Percentiles rank a stretch among this genome's conserved stretches.
These are phyloP conservation scores for Helicoverpa zea DNA, from an alignment of 1,140 invertebrate genomes.

Conservation along the genomic window DNA sequence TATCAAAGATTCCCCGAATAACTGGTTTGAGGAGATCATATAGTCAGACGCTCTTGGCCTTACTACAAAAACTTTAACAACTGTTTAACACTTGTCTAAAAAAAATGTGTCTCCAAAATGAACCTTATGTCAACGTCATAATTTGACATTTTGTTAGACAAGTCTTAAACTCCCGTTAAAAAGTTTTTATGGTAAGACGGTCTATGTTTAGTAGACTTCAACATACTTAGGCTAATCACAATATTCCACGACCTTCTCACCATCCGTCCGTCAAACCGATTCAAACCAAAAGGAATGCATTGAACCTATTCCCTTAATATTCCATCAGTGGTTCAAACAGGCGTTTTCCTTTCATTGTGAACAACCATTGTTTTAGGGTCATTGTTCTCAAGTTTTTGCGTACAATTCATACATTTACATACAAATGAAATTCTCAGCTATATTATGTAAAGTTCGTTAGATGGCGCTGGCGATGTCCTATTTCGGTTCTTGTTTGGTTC, in stretches of 20 bases:
- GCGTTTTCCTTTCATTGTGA: conserved; percentile 43
- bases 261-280: neutral
- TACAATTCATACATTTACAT: conserved; percentile 43
- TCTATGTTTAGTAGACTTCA: no score
- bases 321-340: neutral
- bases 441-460: conserved; percentile 1
- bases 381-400: conserved; percentile 34
- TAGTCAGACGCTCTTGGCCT: no score
- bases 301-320: conserved; percentile 33
- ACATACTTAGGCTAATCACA: no score
- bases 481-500: neutral
- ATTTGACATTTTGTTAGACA: no score
- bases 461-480: conserved; percentile 27
- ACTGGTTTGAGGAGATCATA: no score
- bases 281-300: conserved; percentile 4
- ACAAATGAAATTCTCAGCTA: conserved; percentile 40
- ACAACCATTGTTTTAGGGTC: conserved; percentile 30
- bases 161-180: no score
- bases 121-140: no score
- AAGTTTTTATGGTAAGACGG: no score
- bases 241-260: neutral
- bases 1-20: no score
- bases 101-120: no score
- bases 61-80: no score
- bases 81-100: no score